Evolutionary conservation across 1,140 invertebrate genomes (phyloP).

Genomic region (Battus philenor): DNA sequence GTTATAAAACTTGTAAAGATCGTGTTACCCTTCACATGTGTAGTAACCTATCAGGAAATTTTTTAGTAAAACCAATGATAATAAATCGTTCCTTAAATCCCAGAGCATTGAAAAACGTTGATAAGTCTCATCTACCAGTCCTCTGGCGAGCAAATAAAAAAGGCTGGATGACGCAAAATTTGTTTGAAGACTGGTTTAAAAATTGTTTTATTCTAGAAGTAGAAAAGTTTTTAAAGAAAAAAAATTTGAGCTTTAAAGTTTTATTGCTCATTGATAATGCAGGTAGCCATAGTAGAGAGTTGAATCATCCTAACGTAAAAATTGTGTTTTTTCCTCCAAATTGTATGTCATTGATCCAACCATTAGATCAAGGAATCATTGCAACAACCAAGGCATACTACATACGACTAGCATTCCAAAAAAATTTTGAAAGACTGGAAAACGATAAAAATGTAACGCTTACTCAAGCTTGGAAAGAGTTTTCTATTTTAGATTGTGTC

Average conservation of each 20-base stretch:
- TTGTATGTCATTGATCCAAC: not conserved
- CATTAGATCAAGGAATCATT: not conserved
- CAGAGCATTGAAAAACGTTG: slow-evolving; percentile 34
- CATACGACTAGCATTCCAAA: not conserved
- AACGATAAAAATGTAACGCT: not conserved
- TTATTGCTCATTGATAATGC: slow-evolving; percentile 58
- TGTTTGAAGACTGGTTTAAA: slow-evolving; percentile 52
- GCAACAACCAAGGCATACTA: slow-evolving; percentile 23
- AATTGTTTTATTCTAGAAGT: slow-evolving; percentile 38
- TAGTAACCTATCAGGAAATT: slow-evolving; percentile 28
- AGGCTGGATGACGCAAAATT: slow-evolving; percentile 41
- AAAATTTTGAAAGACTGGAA: not conserved
- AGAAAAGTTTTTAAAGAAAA: slow-evolving; percentile 30
- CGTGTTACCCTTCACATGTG: slow-evolving; percentile 29
- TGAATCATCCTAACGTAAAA: slow-evolving; percentile 5
- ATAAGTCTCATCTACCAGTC: slow-evolving; percentile 29
- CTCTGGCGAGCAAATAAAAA: slow-evolving; percentile 41
- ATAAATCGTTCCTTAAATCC: slow-evolving; percentile 40
- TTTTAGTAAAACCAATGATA: slow-evolving; percentile 35
- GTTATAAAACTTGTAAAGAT: slow-evolving; percentile 38
- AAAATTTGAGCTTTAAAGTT: slow-evolving; percentile 44
- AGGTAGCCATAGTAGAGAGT: slow-evolving; percentile 6
- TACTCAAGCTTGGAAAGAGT: not conserved
- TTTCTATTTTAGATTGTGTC: slow-evolving; percentile 1
- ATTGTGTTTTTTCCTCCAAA: not conserved